phyloP scores from a whole-genome alignment of 2,888 invertebrate genomes.

The Ophion ventricosus region DNA sequence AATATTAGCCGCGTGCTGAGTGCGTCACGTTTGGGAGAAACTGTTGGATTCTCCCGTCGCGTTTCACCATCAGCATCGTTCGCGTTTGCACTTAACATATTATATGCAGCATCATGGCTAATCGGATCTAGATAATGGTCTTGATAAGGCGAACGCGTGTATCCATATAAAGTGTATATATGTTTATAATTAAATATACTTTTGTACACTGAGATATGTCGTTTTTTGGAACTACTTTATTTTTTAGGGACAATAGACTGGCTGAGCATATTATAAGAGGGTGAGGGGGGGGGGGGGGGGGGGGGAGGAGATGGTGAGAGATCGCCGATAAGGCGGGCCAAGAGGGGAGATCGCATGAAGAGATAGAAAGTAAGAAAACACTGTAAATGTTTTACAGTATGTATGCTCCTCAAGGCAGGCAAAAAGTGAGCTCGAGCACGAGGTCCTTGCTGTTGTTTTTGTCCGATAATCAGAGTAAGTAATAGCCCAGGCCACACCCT shows the following conservation, averaged over 20 bases:
- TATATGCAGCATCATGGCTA: conserved; percentile 31
- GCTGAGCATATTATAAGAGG: neutral
- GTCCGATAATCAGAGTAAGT: conserved; percentile 56
- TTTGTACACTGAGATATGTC: neutral
- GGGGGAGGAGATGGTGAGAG: neutral
- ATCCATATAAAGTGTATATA: neutral
- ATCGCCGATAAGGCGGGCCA: neutral
- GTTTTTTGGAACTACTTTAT: neutral
- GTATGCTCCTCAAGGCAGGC: conserved; percentile 38
- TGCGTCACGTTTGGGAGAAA: conserved; percentile 37
- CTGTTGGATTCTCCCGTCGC: conserved; percentile 38
- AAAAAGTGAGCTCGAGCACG: neutral
- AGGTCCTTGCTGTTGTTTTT: conserved; percentile 30
- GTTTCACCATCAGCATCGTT: neutral
- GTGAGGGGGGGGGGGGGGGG: too few species aligned
- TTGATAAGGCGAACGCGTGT: conserved; percentile 41
- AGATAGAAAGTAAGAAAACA: neutral
- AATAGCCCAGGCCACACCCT: conserved; percentile 57
- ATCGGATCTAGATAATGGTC: conserved; percentile 57
- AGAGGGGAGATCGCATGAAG: neutral
- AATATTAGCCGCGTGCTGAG: conserved; percentile 48
- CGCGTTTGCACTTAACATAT: conserved; percentile 38
- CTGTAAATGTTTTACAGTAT: neutral
- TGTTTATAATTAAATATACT: neutral
- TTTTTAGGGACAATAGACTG: neutral